Evolutionary conservation across 2,797 vertebrate genomes (phyloP), one percentile per base, ranked within the genome.

Genomic region (Distichodus sexfasciatus): DNA sequence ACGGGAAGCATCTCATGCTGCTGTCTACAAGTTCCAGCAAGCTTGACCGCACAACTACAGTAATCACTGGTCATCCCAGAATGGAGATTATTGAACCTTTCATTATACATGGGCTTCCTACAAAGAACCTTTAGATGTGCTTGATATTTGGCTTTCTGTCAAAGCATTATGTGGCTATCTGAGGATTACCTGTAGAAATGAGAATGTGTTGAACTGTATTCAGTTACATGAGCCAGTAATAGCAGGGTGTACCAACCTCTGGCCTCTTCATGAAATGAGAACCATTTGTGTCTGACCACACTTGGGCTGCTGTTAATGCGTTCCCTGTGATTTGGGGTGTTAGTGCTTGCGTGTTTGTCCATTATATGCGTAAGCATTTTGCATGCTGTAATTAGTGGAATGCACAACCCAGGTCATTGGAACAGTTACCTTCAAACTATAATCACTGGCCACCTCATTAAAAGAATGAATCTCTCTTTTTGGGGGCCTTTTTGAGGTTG

Each of bases 261-360:
- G 24, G 9, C 54, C 38, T 17, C 43, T 6, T 70, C 51, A 68
- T 57, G 57, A 64, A 70, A 79, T 73, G 51, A 70, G 40, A 54
- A 35, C 31, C 64, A 62, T 53, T 61, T 76, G 7, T 53, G 53
- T 48, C 63, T 64, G 72, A 31, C 14, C 40, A 28, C 69, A 72
- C 21, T 58, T 77, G 72, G 78, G 76, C 84, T 81, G 35, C 21
- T 23, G 36, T 60, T 29, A 58, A 43, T 23, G 48, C 31, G 21
- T 24, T 12, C 40, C 40, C 81, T 74, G 28, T 66, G 76, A 82
- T 77, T 83, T 63, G 50, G 71, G 63, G 54, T 51, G 72, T 76
- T 10, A 69, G 14, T 10, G 23, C 29, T 31, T 68, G 74, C 68
- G 68, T 63, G 71, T 51, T 14, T 53, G 11, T 35, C 76, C 31